Base-by-base conservation (phyloP, 2,888 invertebrate genomes). In the Alcis repandata region DNA sequence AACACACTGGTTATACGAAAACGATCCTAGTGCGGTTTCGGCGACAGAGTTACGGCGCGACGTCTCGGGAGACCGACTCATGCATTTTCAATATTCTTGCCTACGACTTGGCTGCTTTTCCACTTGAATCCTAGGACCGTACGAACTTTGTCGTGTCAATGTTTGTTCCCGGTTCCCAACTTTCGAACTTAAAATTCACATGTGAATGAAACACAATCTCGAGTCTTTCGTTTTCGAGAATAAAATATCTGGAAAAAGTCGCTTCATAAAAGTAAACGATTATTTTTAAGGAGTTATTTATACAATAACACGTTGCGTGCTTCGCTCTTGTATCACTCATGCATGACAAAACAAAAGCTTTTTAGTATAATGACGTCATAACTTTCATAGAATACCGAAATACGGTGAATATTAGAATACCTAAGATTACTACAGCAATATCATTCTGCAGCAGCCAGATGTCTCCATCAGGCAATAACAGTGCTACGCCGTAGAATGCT, bases 81-180 rank as follows among this genome's bases (percentile, higher is more conserved):
- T 83, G 73, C 77, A 82, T 83, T 80, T 82, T 76, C 77, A 78
- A 79, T 80, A 76, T 75, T 73, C 77, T 76, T 72, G 45, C 57
- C 54, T 53, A 53, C 41, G 54, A 64, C 59, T 64, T 72, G 63
- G 71, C 73, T 71, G 75, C 71, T 76, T 72, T 69, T 72, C 63
- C 72, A 70, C 59, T 70, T 70, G 61, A 70, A 67, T 62, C 65
- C 49, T 60, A 63, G 65, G 59, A 54, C 54, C 68, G 38, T 74
- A 73, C 22, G 49, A 45, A 66, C 68, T 71, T 68, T 60, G 40
- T 17, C 40, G 46, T 49, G 63, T 10, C 57, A 33, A 36, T 49
- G 36, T 46, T 58, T 51, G 45, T 38, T 40, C 33, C 15, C 43
- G 27, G 38, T 48, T 45, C 40, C 32, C 2, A 40, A 52, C 15